Conservation (phyloP, 2,888 invertebrate species). For the Ophioninae sp. region DNA sequence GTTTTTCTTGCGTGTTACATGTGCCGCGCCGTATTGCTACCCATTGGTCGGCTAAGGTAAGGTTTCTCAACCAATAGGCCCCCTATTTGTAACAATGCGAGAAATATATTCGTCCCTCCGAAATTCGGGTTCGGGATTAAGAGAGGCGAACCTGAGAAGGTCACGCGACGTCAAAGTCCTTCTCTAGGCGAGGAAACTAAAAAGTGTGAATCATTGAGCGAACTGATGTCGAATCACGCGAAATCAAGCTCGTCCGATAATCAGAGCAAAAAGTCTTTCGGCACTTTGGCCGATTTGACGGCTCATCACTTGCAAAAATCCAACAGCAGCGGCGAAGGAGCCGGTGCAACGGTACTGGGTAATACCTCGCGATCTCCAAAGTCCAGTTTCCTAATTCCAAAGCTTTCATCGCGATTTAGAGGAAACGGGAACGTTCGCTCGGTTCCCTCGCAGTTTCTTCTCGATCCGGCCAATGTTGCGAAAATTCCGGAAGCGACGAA, state of each 20-base stretch:
- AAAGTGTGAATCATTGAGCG: constrained; percentile 45
- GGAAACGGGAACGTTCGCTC: constrained; percentile 5
- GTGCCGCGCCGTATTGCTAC: constrained; percentile 63
- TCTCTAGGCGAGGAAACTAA: not conserved
- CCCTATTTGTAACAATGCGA: constrained; percentile 48
- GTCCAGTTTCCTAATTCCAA: constrained; percentile 70
- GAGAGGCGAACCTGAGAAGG: constrained; percentile 11
- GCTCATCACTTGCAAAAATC: constrained; percentile 75
- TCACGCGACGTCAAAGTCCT: not conserved
- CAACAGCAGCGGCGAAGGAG: constrained; percentile 43
- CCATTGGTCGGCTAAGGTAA: constrained; percentile 79
- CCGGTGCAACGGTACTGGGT: constrained; percentile 5
- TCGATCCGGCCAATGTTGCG: constrained; percentile 3
- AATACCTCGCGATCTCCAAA: constrained; percentile 37
- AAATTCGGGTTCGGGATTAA: constrained; percentile 64
- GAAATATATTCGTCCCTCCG: constrained; percentile 62
- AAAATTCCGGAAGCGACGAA: not conserved
- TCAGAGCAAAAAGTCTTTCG: constrained; percentile 64
- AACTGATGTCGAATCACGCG: constrained; percentile 38
- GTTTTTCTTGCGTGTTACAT: constrained; percentile 72
- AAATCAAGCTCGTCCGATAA: constrained; percentile 23
- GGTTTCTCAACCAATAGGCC: constrained; percentile 71
- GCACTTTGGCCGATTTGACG: constrained; percentile 74
- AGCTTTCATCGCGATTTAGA: constrained; percentile 59
- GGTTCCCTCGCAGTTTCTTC: not conserved